These are phyloP conservation scores for Pangasianodon gigas DNA, from an alignment of 2,113 vertebrate genomes.

Conservation along the genomic window DNA sequence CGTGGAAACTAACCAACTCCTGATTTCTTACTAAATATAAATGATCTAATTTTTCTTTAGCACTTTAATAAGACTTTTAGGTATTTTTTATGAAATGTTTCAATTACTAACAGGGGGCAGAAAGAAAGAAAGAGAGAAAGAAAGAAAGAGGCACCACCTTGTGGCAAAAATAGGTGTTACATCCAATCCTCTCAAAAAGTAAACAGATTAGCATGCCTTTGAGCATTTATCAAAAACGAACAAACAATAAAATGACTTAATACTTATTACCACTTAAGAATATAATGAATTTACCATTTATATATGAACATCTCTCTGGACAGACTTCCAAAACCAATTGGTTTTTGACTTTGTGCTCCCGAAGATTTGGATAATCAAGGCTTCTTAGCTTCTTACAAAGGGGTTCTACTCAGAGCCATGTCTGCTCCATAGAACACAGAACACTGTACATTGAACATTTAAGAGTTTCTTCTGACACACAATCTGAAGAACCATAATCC, in stretches of 20 bases:
- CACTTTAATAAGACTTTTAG: background rate
- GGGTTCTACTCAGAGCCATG: background rate
- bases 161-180: slow-evolving; percentile 12
- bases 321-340: background rate
- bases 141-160: slow-evolving; percentile 16
- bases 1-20: background rate
- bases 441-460: background rate
- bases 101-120: background rate
- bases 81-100: background rate
- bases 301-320: background rate
- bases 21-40: background rate
- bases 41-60: background rate
- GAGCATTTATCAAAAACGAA: background rate
- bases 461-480: background rate
- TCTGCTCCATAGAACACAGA: background rate
- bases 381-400: too few relatives aligned
- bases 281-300: background rate
- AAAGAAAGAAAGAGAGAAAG: background rate
- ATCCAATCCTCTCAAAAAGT: background rate
- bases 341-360: background rate
- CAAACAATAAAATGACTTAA: background rate
- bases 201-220: background rate
- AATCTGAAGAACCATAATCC: background rate
- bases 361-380: background rate
- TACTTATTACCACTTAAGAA: background rate